Evolutionary conservation across 2,888 invertebrate genomes (phyloP), one percentile per base, ranked within the genome.

Genomic region (Zaprionus obscuricornis): DNA sequence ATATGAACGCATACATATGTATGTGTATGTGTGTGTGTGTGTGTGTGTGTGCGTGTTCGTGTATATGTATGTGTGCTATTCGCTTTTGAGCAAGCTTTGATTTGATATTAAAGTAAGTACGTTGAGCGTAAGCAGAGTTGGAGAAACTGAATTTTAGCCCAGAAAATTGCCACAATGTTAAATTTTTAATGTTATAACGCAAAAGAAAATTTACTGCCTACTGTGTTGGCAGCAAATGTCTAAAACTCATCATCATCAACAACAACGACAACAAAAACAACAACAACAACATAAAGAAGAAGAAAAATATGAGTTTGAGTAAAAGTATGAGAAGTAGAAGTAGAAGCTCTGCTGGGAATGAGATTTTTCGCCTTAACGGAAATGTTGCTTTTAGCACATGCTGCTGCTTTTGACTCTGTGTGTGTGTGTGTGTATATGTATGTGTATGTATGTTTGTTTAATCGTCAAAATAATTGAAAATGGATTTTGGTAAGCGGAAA

Each of bases 401-500:
- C 27, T 46, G 66, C n/a, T n/a, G n/a, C n/a, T n/a, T n/a, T n/a
- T n/a, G n/a, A n/a, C n/a, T n/a, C n/a, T n/a, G n/a, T n/a, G n/a
- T n/a, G n/a, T n/a, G n/a, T n/a, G n/a, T n/a, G n/a, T n/a, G n/a
- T n/a, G n/a, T n/a, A n/a, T n/a, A n/a, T n/a, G n/a, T n/a, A n/a
- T n/a, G n/a, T n/a, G n/a, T n/a, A n/a, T n/a, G n/a, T n/a, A 68
- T 82, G 75, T 51, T 56, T 66, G 75, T 66, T 85, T 82, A 82
- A 77, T 85, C 83, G 78, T 85, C 83, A 77, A n/a, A n/a, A 85
- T 83, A 66, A 85, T 85, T 82, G 79, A 52, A n/a, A 74, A 83
- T 78, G 70, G 56, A 69, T 56, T 67, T 60, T 27, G 50, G 66
- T 20, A 47, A 55, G 60, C 60, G 68, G 68, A 68, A 67, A 66